Conservation (phyloP, 2,113 vertebrate genomes). For the Pseudorectes ferrugineus region DNA sequence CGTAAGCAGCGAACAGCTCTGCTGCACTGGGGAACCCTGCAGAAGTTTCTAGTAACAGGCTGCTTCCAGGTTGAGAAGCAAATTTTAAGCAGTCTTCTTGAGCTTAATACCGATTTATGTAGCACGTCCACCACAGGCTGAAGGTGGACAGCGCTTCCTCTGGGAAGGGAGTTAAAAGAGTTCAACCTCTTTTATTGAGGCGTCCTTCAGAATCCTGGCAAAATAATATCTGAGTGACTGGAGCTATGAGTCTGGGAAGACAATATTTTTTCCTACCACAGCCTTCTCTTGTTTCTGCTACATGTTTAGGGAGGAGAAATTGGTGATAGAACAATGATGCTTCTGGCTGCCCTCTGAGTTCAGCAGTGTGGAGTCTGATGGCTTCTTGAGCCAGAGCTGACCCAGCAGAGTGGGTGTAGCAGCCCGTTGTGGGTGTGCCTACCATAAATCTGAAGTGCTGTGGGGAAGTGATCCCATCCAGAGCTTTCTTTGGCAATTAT, state of each 20-base stretch:
- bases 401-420: not conserved
- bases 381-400: not conserved
- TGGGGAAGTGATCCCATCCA: not conserved
- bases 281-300: not conserved
- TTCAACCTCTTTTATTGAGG: not conserved
- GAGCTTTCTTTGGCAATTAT: not conserved
- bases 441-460: not conserved
- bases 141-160: not conserved
- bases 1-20: not conserved
- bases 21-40: not conserved
- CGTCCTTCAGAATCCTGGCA: not conserved
- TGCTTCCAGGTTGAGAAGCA: not conserved
- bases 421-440: not conserved
- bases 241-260: not conserved
- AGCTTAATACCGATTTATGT: not conserved
- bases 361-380: not conserved
- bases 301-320: not conserved
- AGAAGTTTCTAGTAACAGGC: not conserved
- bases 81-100: not conserved
- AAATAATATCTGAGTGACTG: not conserved
- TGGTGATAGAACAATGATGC: not conserved
- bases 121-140: fast-evolving
- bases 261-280: not conserved
- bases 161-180: not conserved
- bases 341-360: not conserved